A percentile compares a stretch with the other conserved stretches of the same genome.
Conservation (phyloP, 1,140 invertebrate genomes). For the Sarcophaga peregrina region DNA sequence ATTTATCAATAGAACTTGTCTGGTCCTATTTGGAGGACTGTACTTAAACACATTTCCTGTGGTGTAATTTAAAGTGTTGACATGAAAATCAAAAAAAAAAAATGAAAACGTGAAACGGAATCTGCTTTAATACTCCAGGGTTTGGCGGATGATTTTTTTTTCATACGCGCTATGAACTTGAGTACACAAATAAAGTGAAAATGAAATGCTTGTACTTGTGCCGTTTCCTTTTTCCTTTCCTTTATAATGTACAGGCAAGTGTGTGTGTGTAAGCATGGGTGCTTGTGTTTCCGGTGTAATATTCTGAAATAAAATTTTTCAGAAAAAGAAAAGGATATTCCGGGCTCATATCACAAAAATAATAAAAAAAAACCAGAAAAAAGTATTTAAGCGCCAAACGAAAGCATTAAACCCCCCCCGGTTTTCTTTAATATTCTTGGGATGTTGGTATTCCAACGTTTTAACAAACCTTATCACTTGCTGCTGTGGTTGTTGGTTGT, state of each 20-base stretch:
- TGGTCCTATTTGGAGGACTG: too few relatives aligned
- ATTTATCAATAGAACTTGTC: background rate
- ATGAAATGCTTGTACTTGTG: background rate
- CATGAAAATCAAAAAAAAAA: background rate
- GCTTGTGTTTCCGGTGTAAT: slow-evolving; percentile 12
- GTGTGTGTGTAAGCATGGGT: background rate
- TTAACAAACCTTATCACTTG: too few relatives aligned
- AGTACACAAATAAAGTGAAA: background rate
- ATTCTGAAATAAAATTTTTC: slow-evolving; percentile 13
- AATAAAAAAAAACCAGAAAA: background rate
- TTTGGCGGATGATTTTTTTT: background rate
- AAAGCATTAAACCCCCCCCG: too few relatives aligned
- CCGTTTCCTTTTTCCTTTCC: background rate
- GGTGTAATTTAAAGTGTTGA: background rate
- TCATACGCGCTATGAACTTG: background rate
- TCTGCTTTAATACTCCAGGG: background rate
- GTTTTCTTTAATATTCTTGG: too few relatives aligned
- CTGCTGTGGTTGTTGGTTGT: background rate
- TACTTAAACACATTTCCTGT: background rate
- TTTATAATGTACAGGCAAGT: background rate
- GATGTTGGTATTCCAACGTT: too few relatives aligned
- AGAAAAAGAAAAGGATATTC: background rate
- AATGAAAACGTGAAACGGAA: too few relatives aligned
- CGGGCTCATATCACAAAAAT: background rate
- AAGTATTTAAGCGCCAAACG: background rate